These are phyloP conservation scores for Drosophila parthenogenetica DNA, from an alignment of 2,888 invertebrate species.

Conservation along the genomic window DNA sequence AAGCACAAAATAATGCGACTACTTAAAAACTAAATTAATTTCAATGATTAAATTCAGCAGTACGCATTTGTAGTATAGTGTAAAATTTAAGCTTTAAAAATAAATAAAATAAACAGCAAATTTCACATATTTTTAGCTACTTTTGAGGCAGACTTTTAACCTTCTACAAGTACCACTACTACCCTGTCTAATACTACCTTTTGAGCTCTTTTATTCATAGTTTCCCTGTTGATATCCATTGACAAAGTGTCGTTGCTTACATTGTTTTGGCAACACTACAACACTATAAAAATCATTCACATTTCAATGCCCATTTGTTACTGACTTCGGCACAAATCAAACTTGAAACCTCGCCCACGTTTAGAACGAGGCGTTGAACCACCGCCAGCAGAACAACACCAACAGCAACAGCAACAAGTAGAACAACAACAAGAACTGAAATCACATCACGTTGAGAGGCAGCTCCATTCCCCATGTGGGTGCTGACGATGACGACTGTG, in stretches of 20 bases:
- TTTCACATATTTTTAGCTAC: no score
- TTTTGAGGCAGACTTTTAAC: no score
- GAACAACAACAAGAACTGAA: conserved; percentile 24
- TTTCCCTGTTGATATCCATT: conserved; percentile 3
- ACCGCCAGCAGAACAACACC: conserved; percentile 5
- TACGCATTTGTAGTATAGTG: neutral
- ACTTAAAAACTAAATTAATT: neutral
- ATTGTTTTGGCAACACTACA: conserved; percentile 27
- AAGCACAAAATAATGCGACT: neutral
- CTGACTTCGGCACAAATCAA: conserved; percentile 69
- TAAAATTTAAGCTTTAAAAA: no score
- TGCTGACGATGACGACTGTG: conserved; percentile 33
- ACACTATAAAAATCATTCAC: conserved; percentile 58
- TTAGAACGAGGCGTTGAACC: conserved; percentile 78
- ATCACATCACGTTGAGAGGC: conserved; percentile 18
- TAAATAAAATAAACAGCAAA: no score
- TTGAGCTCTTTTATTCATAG: conserved; percentile 2
- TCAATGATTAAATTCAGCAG: no score
- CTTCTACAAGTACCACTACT: no score
- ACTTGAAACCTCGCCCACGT: conserved; percentile 74
- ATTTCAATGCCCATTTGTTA: conserved; percentile 70
- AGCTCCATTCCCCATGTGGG: conserved; percentile 51
- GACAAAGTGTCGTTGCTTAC: conserved; percentile 35
- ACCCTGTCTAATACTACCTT: neutral
- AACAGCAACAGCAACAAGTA: conserved; percentile 29